Conservation (phyloP, 2,113 vertebrate genomes). For the Sinocyclocheilus grahami region DNA sequence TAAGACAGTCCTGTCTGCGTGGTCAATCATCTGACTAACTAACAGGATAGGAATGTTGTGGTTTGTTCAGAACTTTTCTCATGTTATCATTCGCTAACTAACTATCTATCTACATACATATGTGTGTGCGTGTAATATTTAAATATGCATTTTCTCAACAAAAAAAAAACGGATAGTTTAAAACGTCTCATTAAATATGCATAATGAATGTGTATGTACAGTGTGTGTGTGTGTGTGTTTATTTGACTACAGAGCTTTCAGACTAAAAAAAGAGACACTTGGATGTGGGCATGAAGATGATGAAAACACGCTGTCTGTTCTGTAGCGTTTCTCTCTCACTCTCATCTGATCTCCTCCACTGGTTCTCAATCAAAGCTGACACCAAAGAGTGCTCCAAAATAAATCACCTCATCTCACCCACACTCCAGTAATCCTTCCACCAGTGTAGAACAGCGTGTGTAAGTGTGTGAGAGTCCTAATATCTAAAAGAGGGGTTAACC, state of each 20-base stretch:
- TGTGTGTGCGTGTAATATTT: too few species aligned
- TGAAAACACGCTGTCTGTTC: not conserved
- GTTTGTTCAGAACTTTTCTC: not conserved
- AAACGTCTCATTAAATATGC: not conserved
- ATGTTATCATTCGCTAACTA: not conserved
- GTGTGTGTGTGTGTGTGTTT: too few species aligned
- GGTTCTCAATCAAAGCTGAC: conserved; percentile 41
- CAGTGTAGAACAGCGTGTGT: not conserved
- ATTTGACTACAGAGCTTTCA: not conserved
- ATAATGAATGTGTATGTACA: not conserved
- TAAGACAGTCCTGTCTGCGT: not conserved
- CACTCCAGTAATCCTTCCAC: conserved; percentile 24
- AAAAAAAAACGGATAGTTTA: not conserved
- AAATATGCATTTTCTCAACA: too few species aligned
- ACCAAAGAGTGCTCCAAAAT: conserved; percentile 31
- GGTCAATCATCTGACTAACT: too few species aligned
- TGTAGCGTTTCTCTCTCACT: not conserved
- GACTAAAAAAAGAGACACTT: not conserved
- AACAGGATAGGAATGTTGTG: not conserved
- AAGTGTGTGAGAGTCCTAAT: conserved; percentile 4
- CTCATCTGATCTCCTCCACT: conserved; percentile 44
- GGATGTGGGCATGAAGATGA: not conserved
- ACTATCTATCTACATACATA: too few species aligned
- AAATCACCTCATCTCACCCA: conserved; percentile 39
- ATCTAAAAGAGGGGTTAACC: not conserved